Percentiles rank a stretch among this genome's conserved stretches.
phyloP scores from a whole-genome alignment of 2,113 vertebrate species.

The Polypterus bichir region DNA sequence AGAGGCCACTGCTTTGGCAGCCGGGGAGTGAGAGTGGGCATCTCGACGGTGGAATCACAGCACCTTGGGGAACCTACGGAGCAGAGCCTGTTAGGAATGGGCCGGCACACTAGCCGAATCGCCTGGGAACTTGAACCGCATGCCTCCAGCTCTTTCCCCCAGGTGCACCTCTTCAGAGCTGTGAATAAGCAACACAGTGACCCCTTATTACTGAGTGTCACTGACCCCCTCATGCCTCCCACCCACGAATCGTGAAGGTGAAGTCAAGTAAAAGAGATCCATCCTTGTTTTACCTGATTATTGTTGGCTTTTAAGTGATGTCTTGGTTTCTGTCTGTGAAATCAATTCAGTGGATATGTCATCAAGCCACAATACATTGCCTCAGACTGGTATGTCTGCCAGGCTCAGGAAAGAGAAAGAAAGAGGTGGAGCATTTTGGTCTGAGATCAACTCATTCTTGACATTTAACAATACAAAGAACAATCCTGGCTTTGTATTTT shows the following conservation, averaged over 20 bases:
- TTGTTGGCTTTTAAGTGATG: too few species aligned
- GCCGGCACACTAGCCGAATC: conserved; percentile 15
- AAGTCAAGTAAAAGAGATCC: too few species aligned
- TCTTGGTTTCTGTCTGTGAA: too few species aligned
- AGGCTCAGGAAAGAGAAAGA: too few species aligned
- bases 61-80: conserved; percentile 1
- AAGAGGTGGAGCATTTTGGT: too few species aligned
- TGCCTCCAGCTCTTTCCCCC: conserved; percentile 3
- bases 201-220: conserved; percentile 22
- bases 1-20: neutral
- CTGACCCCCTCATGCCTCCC: conserved; percentile 10
- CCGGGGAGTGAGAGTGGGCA: conserved; percentile 11
- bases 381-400: too few species aligned
- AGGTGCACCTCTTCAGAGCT: conserved; percentile 13
- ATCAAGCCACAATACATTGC: too few species aligned
- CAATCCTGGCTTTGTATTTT: too few species aligned
- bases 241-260: neutral
- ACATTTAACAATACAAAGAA: too few species aligned
- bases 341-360: too few species aligned
- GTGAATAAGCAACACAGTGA: conserved; percentile 10
- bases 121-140: conserved; percentile 20
- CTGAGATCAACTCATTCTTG: too few species aligned
- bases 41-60: conserved; percentile 13
- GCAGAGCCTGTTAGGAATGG: neutral
- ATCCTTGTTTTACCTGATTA: too few species aligned